Evolutionary conservation across 2,888 invertebrate genomes (phyloP).

Genomic region (Drosophila pegasa): DNA sequence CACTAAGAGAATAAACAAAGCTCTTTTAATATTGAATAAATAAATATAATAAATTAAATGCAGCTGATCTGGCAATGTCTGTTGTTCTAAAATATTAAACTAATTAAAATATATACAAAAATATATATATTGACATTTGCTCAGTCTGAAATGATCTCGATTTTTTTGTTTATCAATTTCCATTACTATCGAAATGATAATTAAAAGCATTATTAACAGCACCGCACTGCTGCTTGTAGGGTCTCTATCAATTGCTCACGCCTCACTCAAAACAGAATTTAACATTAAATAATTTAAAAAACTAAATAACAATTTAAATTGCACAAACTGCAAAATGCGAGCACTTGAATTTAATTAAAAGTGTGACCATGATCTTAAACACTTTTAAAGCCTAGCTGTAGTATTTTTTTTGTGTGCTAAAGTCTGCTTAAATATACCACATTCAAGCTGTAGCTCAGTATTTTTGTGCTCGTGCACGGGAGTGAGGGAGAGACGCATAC

Average conservation of each 20-base stretch:
- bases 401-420: constrained; percentile 1
- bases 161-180: neutral
- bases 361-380: constrained; percentile 3
- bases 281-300: neutral
- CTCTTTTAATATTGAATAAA: neutral
- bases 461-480: neutral
- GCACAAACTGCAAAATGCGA: neutral
- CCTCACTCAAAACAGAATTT: neutral
- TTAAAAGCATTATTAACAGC: neutral
- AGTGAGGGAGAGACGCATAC: constrained; percentile 5
- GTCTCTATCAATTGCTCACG: neutral
- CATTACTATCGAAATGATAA: neutral
- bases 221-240: neutral
- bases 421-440: neutral
- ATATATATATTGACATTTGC: no score
- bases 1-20: neutral
- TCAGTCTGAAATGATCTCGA: neutral
- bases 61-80: neutral
- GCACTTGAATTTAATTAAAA: neutral
- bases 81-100: no score
- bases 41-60: neutral
- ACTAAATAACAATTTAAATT: no score
- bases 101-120: no score
- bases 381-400: neutral
- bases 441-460: neutral